phyloP scores from a whole-genome alignment of 2,888 invertebrate species.

The Amblyjoppa fuscipennis region DNA sequence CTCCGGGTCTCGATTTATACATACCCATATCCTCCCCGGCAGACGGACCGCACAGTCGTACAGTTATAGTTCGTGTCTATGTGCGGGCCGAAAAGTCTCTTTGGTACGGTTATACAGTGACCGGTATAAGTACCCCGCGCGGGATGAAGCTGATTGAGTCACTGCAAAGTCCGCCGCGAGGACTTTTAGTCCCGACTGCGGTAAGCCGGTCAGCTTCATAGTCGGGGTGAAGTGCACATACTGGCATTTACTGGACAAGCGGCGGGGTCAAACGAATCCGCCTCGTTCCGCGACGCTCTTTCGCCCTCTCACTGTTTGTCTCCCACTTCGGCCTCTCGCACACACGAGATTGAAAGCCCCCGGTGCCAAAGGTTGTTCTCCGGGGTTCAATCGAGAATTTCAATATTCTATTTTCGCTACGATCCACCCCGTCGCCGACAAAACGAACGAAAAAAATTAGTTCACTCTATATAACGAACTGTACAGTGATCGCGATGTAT shows the following conservation, averaged over 20 bases:
- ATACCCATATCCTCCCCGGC: conserved; percentile 20
- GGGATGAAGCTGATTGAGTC: conserved; percentile 18
- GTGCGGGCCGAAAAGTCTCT: conserved; percentile 33
- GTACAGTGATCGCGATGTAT: too few species aligned
- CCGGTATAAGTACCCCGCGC: neutral
- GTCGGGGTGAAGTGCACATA: neutral
- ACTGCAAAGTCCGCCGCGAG: neutral
- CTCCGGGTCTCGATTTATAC: conserved; percentile 59
- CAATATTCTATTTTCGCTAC: too few species aligned
- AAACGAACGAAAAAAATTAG: too few species aligned
- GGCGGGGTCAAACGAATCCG: neutral
- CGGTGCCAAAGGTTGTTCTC: too few species aligned
- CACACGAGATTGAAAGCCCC: neutral
- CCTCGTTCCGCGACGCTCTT: neutral
- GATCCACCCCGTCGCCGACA: too few species aligned
- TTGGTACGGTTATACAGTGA: neutral
- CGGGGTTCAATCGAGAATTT: neutral
- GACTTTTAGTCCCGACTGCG: conserved; percentile 9
- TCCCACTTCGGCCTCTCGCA: neutral
- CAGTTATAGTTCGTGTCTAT: conserved; percentile 7
- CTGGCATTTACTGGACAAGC: neutral
- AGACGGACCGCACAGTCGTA: conserved; percentile 15
- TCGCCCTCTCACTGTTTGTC: neutral
- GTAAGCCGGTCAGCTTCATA: conserved; percentile 16
- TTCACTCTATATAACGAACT: too few species aligned